Conservation (phyloP, 2,888 invertebrate genomes). For the Cosmia trapezina region DNA sequence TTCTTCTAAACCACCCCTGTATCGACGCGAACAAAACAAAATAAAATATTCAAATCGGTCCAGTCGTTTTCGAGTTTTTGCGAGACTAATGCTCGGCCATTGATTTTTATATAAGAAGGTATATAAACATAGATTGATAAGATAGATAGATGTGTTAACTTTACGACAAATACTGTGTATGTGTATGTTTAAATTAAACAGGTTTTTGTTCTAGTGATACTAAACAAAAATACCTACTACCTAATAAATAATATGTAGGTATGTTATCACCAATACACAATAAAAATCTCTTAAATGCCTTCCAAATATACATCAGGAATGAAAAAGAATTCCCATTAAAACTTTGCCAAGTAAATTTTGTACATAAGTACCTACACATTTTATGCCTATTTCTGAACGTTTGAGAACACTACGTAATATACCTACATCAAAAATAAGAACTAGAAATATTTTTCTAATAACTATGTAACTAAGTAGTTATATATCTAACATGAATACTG, state of each 20-base stretch:
- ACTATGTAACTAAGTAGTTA: neutral
- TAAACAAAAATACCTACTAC: neutral
- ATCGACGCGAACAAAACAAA: too few relatives aligned
- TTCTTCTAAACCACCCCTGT: too few relatives aligned
- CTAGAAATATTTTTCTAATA: neutral
- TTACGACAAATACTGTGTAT: neutral
- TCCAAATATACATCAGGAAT: neutral
- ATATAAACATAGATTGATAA: too few relatives aligned
- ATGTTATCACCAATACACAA: neutral
- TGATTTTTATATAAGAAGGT: too few relatives aligned
- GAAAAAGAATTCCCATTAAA: conserved; percentile 5
- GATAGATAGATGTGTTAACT: too few relatives aligned
- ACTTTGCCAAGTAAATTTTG: neutral
- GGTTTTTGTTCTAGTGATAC: neutral
- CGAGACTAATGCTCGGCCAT: too few relatives aligned
- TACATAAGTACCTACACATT: too few relatives aligned
- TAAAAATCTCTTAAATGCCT: neutral
- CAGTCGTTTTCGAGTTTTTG: too few relatives aligned
- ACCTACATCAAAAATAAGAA: neutral
- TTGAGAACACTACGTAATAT: neutral
- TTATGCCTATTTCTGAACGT: neutral
- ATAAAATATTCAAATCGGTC: too few relatives aligned
- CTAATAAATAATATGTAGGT: too few relatives aligned
- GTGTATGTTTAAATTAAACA: neutral
- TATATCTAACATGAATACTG: neutral